A percentile compares a stretch with the other conserved stretches of the same genome.
Conservation (phyloP, 2,888 invertebrate species). For the Lycocerus yunnanus region DNA sequence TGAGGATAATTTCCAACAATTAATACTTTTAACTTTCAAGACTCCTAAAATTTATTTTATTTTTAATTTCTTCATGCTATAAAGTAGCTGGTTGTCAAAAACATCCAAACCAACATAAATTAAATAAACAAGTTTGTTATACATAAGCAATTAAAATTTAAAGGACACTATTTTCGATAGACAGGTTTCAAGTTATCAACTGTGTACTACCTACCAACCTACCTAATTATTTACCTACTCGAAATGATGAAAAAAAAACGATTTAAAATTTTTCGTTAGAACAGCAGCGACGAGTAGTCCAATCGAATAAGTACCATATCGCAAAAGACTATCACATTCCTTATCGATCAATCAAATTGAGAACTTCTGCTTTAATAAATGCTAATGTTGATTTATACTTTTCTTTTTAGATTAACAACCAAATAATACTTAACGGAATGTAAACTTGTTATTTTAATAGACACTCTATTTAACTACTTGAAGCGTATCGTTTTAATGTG, state of each 20-base stretch:
- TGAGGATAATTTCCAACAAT: conserved; percentile 6
- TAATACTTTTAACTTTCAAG: not conserved
- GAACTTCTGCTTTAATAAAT: not conserved
- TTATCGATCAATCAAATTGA: not conserved
- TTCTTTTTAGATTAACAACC: not conserved
- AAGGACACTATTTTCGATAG: not conserved
- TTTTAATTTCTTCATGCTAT: conserved; percentile 1
- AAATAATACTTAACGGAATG: not conserved
- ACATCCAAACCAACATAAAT: not conserved
- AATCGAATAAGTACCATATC: not conserved
- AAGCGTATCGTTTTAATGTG: not conserved
- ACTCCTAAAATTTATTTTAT: not conserved
- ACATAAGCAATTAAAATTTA: not conserved
- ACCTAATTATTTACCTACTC: not conserved
- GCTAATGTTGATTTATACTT: not conserved
- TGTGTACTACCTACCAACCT: not conserved
- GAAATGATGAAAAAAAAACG: not conserved
- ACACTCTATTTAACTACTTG: not conserved
- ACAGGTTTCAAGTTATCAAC: not conserved
- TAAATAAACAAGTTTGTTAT: not conserved
- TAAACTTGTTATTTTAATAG: not conserved
- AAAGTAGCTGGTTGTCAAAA: not conserved
- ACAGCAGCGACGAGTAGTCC: no score
- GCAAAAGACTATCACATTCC: not conserved
- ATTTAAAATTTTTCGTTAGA: not conserved